Percentiles rank a stretch among this genome's conserved stretches.
Evolutionary conservation across 2,113 vertebrate genomes (phyloP).

Genomic region (Lasiurus borealis): DNA sequence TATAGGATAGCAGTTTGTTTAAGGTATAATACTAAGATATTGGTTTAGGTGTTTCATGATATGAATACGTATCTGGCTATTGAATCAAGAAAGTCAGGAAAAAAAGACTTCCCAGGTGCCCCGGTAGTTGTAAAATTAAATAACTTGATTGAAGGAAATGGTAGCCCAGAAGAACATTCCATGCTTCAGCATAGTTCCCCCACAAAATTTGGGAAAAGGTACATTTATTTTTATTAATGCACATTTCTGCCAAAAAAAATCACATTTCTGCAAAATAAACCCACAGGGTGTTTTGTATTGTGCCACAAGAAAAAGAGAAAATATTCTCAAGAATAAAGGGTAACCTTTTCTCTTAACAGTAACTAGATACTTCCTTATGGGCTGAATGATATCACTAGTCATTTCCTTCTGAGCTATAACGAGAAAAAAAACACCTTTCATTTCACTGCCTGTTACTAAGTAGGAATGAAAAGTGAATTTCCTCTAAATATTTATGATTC

Average conservation of each 20-base stretch:
- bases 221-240: constrained; percentile 48
- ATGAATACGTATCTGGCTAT: not conserved
- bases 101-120: not conserved
- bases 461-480: constrained; percentile 37
- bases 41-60: not conserved
- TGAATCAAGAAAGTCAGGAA: constrained; percentile 6
- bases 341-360: not conserved
- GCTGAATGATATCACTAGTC: not conserved
- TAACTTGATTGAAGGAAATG: constrained; percentile 29
- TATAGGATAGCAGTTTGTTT: not conserved
- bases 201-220: constrained; percentile 10
- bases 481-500: constrained; percentile 38
- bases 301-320: not conserved
- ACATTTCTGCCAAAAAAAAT: no score
- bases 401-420: constrained; percentile 34
- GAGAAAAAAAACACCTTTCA: not conserved
- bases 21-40: constrained; percentile 1
- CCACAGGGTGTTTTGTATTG: constrained; percentile 43
- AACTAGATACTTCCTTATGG: constrained; percentile 26
- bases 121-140: not conserved
- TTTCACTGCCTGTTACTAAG: constrained; percentile 40
- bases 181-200: not conserved
- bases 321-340: constrained; percentile 41
- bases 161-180: constrained; percentile 15
- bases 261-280: constrained; percentile 22